Percentiles rank a stretch among this genome's conserved stretches.
These are phyloP conservation scores for Leptinotarsa peninsularis DNA, from an alignment of 2,888 invertebrate species.

Conservation along the genomic window DNA sequence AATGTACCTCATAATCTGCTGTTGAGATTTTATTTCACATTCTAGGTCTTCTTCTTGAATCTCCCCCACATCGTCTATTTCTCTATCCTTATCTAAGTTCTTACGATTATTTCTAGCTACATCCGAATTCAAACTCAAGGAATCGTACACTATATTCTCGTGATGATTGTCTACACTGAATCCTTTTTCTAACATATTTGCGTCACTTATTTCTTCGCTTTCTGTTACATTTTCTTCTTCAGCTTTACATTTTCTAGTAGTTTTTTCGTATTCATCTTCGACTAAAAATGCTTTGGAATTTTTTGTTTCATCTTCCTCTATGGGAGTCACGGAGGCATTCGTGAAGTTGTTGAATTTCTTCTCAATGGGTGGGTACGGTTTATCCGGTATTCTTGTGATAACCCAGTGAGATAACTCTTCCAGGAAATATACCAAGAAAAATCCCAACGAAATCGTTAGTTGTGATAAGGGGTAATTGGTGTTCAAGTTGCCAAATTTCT, in stretches of 20 bases:
- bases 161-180: conserved; percentile 39
- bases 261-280: conserved; percentile 44
- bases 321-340: conserved; percentile 36
- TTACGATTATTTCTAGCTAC: conserved; percentile 51
- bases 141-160: conserved; percentile 42
- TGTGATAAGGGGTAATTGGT: conserved; percentile 67
- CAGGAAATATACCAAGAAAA: conserved; percentile 70
- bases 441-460: conserved; percentile 68
- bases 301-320: conserved; percentile 37
- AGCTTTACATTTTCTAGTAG: conserved; percentile 32
- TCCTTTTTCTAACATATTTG: conserved; percentile 30
- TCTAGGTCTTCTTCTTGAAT: conserved; percentile 37
- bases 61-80: conserved; percentile 31
- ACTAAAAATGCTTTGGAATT: conserved; percentile 39
- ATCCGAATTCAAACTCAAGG: conserved; percentile 47
- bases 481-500: conserved; percentile 54
- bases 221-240: conserved; percentile 28
- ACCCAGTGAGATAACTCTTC: conserved; percentile 68
- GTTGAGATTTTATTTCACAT: conserved; percentile 52
- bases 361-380: conserved; percentile 40
- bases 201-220: conserved; percentile 29
- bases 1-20: conserved; percentile 64
- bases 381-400: conserved; percentile 55
- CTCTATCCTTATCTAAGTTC: conserved; percentile 44
- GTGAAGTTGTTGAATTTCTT: conserved; percentile 41